Evolutionary conservation across 2,113 vertebrate species (phyloP).

Genomic region (Albula glossodonta): DNA sequence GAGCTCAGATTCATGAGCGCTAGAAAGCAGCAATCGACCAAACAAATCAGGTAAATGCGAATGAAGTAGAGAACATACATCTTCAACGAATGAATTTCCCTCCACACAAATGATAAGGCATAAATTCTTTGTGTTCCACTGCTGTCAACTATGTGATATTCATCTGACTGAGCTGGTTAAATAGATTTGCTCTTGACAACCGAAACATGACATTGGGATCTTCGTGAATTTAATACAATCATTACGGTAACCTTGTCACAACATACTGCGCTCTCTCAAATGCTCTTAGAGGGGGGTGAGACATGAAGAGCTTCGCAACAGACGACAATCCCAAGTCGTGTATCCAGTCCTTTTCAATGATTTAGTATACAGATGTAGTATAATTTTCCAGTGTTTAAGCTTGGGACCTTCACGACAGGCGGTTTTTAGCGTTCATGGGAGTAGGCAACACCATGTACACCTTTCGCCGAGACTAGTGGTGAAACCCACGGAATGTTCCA

Average conservation of each 20-base stretch:
- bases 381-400: background rate
- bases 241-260: constrained; percentile 72
- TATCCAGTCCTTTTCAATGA: background rate
- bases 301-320: constrained; percentile 35
- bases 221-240: constrained; percentile 40
- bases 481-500: constrained; percentile 75
- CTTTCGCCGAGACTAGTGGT: constrained; percentile 62
- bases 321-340: constrained; percentile 41
- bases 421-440: background rate
- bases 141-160: background rate
- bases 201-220: constrained; percentile 46
- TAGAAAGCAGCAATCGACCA: constrained; percentile 14
- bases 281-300: constrained; percentile 61
- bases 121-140: background rate
- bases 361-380: background rate
- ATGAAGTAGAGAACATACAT: background rate
- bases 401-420: background rate
- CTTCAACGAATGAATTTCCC: background rate
- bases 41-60: constrained; percentile 6
- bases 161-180: constrained; percentile 11
- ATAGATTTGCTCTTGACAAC: constrained; percentile 40
- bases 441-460: constrained; percentile 40
- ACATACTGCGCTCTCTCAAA: constrained; percentile 51
- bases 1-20: constrained; percentile 11
- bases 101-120: background rate